These are phyloP conservation scores for Macrophya alboannulata DNA, from an alignment of 2,888 invertebrate species.

Conservation along the genomic window DNA sequence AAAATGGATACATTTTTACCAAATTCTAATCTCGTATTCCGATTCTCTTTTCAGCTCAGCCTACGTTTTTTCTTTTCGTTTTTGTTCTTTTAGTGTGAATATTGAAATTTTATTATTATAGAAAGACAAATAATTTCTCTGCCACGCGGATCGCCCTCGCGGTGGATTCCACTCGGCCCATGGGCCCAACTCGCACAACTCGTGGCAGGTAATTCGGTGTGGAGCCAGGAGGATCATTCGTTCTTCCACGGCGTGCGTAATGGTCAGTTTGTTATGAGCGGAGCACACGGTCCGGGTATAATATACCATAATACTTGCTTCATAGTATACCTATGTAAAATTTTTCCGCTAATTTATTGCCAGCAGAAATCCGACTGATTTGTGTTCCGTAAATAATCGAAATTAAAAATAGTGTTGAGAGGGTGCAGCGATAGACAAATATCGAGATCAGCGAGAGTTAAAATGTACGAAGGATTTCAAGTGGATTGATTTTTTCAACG, in stretches of 20 bases:
- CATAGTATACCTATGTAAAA: neutral
- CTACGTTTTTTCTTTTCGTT: neutral
- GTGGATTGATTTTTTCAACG: neutral
- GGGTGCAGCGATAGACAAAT: neutral
- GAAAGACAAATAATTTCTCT: neutral
- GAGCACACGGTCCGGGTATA: conserved; percentile 62
- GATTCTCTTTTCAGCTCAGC: neutral
- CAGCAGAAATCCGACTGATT: neutral
- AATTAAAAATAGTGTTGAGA: neutral
- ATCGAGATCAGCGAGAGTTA: neutral
- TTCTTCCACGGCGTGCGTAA: conserved; percentile 62
- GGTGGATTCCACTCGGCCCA: conserved; percentile 35
- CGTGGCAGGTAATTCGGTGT: conserved; percentile 49
- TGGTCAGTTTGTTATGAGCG: conserved; percentile 69
- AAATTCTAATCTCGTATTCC: too few relatives aligned
- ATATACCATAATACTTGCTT: conserved; percentile 4
- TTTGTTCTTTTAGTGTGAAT: neutral
- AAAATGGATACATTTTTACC: neutral
- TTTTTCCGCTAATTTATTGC: conserved; percentile 4
- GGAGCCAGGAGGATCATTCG: conserved; percentile 62
- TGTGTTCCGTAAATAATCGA: neutral
- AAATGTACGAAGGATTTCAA: conserved; percentile 1
- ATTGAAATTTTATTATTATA: neutral
- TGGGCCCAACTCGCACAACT: conserved; percentile 39
- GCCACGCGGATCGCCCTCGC: conserved; percentile 12